Evolutionary conservation across 2,113 vertebrate genomes (phyloP).

Genomic region (Hippopotamus amphibius): DNA sequence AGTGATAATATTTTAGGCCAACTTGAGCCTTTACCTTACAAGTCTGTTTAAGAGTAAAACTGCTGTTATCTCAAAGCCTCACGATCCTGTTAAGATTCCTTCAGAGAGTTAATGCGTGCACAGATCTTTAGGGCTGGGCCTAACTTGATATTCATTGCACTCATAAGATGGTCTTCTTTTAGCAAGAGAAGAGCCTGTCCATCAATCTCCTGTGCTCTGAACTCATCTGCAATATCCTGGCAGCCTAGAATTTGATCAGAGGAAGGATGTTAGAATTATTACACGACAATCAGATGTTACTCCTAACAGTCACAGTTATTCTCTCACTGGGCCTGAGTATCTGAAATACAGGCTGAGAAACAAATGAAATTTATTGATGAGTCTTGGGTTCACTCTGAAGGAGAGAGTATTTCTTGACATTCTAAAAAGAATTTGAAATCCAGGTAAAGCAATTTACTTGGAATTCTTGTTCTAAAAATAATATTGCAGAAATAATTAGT

Average conservation of each 20-base stretch:
- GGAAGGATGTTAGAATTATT: constrained; percentile 49
- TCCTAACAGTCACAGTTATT: constrained; percentile 41
- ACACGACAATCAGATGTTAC: neutral
- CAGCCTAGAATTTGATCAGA: constrained; percentile 90
- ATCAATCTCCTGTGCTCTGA: constrained; percentile 98
- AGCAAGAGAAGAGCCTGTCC: constrained; percentile 98
- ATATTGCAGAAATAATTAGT: constrained; percentile 30
- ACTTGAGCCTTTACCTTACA: constrained; percentile 77
- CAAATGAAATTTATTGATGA: constrained; percentile 55
- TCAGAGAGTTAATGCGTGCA: constrained; percentile 97
- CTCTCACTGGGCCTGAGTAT: constrained; percentile 48
- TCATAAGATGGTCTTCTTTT: constrained; percentile 99
- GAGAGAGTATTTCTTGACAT: neutral
- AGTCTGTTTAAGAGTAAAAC: constrained; percentile 75
- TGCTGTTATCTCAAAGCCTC: constrained; percentile 62
- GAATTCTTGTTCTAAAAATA: constrained; percentile 60
- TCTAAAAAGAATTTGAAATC: constrained; percentile 58
- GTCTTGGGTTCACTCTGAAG: constrained; percentile 51
- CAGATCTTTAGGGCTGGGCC: constrained; percentile 99
- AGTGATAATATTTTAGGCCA: constrained; percentile 77
- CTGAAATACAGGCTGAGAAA: constrained; percentile 70
- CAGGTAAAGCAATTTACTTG: constrained; percentile 46
- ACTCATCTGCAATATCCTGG: constrained; percentile 96
- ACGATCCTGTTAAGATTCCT: constrained; percentile 89
- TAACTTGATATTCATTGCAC: constrained; percentile 99